These are phyloP conservation scores for Bubo bubo DNA, from an alignment of 2,113 vertebrate species.

Conservation along the genomic window DNA sequence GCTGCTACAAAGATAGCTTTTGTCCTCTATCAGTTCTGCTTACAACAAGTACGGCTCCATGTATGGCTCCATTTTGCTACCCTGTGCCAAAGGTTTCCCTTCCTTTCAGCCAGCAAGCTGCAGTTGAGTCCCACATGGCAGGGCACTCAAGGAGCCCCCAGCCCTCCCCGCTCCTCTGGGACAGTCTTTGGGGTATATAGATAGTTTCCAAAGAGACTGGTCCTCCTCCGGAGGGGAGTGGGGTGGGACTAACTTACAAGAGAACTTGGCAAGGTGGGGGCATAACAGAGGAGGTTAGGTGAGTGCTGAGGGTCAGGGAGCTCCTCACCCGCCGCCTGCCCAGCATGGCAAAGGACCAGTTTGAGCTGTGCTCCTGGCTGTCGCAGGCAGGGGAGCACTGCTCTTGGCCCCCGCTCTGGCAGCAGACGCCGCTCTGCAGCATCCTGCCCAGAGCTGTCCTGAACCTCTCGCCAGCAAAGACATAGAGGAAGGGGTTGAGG, in stretches of 20 bases:
- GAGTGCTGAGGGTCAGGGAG: constrained; percentile 73
- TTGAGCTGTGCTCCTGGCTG: constrained; percentile 59
- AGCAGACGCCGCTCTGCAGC: constrained; percentile 14
- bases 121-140: rapidly evolving
- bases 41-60: neutral
- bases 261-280: neutral
- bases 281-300: neutral
- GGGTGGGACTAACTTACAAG: neutral
- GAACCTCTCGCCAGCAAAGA: constrained; percentile 87
- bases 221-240: neutral
- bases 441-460: constrained; percentile 79
- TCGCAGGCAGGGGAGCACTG: neutral
- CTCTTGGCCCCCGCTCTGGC: neutral
- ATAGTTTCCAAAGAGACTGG: neutral
- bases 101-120: neutral
- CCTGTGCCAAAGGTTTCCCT: neutral
- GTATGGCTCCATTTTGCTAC: neutral
- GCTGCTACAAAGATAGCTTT: neutral
- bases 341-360: constrained; percentile 78
- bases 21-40: neutral
- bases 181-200: neutral
- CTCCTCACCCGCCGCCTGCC: constrained; percentile 74
- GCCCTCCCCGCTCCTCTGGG: neutral
- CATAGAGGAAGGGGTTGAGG: constrained; percentile 88
- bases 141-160: neutral